Conservation (phyloP, 2,113 vertebrate species). For the Corynorhinus townsendii region DNA sequence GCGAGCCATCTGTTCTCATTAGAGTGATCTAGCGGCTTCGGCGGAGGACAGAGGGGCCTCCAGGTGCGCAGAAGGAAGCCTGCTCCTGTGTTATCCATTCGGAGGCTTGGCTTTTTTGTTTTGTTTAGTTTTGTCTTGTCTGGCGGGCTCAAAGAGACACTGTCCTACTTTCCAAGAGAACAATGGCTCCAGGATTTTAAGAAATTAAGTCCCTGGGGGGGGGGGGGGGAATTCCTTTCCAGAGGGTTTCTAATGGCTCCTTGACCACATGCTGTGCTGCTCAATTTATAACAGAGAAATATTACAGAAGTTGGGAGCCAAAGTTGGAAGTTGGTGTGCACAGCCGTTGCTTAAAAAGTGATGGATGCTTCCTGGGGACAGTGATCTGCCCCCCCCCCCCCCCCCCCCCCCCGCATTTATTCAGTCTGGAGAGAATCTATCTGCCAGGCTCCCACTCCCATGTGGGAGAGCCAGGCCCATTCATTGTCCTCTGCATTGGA, state of each 20-base stretch:
- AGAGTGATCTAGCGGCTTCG: not conserved
- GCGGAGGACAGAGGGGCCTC: not conserved
- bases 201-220: slow-evolving; percentile 59
- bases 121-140: slow-evolving; percentile 60
- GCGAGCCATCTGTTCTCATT: slow-evolving; percentile 56
- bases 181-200: slow-evolving; percentile 38
- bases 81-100: not conserved
- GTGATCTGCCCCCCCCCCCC: not conserved
- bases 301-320: slow-evolving; percentile 34
- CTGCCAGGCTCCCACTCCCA: not conserved
- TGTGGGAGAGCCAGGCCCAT: not conserved
- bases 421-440: slow-evolving; percentile 28
- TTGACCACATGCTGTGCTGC: slow-evolving; percentile 36
- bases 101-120: not conserved
- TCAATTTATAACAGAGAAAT: slow-evolving; percentile 60
- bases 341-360: slow-evolving; percentile 26
- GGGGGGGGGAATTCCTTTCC: not conserved
- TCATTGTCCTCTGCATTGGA: not conserved
- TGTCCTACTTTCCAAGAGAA: slow-evolving; percentile 62
- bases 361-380: slow-evolving; percentile 25
- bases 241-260: slow-evolving; percentile 56
- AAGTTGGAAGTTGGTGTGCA: not conserved
- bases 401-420: not conserved
- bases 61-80: not conserved
- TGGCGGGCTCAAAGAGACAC: slow-evolving; percentile 49